Percentiles rank a stretch among this genome's conserved stretches.
These are phyloP conservation scores for cat (Felis catus) DNA, from an alignment of 2,113 vertebrate genomes.

Conservation along the genomic window DNA sequence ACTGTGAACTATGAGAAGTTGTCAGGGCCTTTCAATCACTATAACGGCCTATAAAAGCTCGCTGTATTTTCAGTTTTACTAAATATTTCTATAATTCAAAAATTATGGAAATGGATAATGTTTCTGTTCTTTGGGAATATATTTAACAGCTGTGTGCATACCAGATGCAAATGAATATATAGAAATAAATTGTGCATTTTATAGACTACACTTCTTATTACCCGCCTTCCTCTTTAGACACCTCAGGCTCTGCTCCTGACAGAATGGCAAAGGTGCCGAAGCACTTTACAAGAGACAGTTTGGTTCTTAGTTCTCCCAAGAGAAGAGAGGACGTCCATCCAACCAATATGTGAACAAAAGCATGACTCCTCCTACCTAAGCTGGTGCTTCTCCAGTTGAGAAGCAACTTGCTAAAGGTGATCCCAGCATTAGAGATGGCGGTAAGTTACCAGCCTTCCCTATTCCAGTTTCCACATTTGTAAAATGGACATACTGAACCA, in stretches of 20 bases:
- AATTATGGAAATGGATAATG: slow-evolving; percentile 78
- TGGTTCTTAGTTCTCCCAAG: neutral
- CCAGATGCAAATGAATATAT: slow-evolving; percentile 79
- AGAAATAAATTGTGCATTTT: slow-evolving; percentile 77
- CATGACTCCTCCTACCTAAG: neutral
- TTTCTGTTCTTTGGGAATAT: slow-evolving; percentile 79
- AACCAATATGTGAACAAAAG: neutral
- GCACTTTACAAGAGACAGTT: neutral
- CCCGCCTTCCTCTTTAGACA: slow-evolving; percentile 36
- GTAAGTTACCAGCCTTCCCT: neutral
- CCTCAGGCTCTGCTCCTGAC: neutral
- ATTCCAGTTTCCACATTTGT: neutral
- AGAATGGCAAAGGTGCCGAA: neutral
- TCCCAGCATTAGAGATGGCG: neutral
- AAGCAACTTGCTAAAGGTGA: neutral
- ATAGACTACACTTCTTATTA: slow-evolving; percentile 64
- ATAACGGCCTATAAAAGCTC: slow-evolving; percentile 77
- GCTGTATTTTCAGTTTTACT: slow-evolving; percentile 80
- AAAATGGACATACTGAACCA: neutral
- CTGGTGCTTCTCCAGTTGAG: neutral
- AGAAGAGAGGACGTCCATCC: neutral
- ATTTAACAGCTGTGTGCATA: slow-evolving; percentile 75
- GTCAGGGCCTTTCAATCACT: slow-evolving; percentile 80
- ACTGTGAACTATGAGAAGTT: slow-evolving; percentile 69
- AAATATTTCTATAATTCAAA: slow-evolving; percentile 83